Evolutionary conservation across 2,888 invertebrate species (phyloP).

Genomic region (Lithophane leautieri): DNA sequence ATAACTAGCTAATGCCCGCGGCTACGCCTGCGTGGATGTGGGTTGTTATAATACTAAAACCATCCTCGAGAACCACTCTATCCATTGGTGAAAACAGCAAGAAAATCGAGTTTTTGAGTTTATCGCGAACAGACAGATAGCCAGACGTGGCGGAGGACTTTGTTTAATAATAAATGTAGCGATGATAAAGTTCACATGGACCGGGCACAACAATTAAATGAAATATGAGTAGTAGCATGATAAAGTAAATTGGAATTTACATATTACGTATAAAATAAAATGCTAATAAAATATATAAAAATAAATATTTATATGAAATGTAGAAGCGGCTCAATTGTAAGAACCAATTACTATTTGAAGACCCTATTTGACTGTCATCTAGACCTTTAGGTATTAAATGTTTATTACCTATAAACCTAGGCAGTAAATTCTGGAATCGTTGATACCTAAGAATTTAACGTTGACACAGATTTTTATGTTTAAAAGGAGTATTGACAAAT

Average conservation of each 20-base stretch:
- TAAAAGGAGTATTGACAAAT: not conserved
- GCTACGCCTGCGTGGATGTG: no score
- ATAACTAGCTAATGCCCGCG: no score
- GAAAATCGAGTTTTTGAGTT: no score
- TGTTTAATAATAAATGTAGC: no score
- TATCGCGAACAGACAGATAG: no score
- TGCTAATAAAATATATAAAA: slow-evolving; percentile 7
- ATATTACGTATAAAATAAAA: slow-evolving; percentile 19
- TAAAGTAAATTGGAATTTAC: not conserved
- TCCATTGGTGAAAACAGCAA: no score
- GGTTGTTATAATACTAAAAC: no score
- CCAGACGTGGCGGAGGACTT: no score
- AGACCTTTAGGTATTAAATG: slow-evolving; percentile 16
- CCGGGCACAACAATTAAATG: no score
- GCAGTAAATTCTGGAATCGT: slow-evolving; percentile 22
- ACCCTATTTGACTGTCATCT: slow-evolving; percentile 8
- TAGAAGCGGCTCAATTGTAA: slow-evolving; percentile 3
- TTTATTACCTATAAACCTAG: slow-evolving; percentile 45
- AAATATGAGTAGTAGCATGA: no score
- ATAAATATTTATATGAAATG: slow-evolving; percentile 14
- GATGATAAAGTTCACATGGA: no score
- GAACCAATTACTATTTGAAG: slow-evolving; percentile 31
- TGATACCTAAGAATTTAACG: not conserved
- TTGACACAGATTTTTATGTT: slow-evolving; percentile 1
- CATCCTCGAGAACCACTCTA: no score